Base-by-base conservation (phyloP, 2,113 vertebrate genomes). In the Cinclus mexicanus region DNA sequence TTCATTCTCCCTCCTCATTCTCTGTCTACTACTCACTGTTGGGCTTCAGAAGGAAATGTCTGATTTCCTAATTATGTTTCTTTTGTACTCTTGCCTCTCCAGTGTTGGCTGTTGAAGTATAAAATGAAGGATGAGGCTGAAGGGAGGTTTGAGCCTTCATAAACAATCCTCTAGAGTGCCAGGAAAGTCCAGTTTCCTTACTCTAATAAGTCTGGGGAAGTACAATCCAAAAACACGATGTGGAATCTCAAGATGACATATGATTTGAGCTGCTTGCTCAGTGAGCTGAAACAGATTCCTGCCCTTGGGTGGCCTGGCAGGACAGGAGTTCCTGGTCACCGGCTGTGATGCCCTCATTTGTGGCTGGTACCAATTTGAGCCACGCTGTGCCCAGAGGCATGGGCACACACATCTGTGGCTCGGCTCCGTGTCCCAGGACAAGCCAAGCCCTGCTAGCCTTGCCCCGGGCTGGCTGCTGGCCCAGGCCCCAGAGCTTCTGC, bases 151-250 rank as follows among this genome's bases (percentile, higher is more conserved):
- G 85, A 96, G 90, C 88, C 90, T 96, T 96, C 94, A 97, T 96
- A 96, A 96, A 93, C 94, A 95, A 89, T 96, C 94, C 88, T 96
- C 92, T 96, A 97, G 94, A 97, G 90, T 92, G 85, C 88, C 92
- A 94, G 96, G 93, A 65, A 96, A 96, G 94, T 95, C 88, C 93
- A 94, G 79, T 96, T 95, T 97, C 94, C 94, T 94, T 97, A 93
- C 79, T 94, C 76, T 94, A 96, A 95, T 88, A 75, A 95, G 85
- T 91, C 64, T 94, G 94, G 86, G 94, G 92, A 95, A 93, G 86
- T 87, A 82, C 88, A 61, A 57, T 24, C 90, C 68, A 86, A 75
- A 94, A 59, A 16, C 41, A 86, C 8, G 0, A 56, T 22, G 79
- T 64, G 76, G n/a, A 81, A 37, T 86, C 75, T 79, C 74, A 81